Evolutionary conservation across 2,797 vertebrate species (phyloP).

Genomic region (Pantherophis alleghaniensis): DNA sequence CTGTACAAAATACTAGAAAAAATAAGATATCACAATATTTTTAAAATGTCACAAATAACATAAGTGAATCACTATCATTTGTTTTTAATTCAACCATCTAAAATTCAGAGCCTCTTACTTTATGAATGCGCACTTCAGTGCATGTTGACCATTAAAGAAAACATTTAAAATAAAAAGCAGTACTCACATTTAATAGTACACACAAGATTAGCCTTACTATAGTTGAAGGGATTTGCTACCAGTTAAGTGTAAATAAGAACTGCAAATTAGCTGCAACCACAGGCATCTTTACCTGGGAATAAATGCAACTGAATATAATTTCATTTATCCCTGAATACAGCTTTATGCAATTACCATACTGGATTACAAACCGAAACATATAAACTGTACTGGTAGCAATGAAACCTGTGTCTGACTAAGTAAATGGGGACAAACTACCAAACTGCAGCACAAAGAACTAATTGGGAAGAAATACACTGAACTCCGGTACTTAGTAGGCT

Average conservation of each 20-base stretch:
- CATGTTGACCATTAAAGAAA: not conserved
- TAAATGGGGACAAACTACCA: not conserved
- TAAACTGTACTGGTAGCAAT: not conserved
- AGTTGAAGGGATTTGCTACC: not conserved
- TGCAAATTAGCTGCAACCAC: not conserved
- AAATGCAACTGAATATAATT: not conserved
- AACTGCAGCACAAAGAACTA: not conserved
- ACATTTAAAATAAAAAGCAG: not conserved
- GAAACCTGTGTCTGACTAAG: not conserved
- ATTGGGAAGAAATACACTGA: not conserved
- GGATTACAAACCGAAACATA: not conserved
- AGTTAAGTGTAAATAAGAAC: not conserved
- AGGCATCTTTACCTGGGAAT: not conserved
- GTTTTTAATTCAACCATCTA: constrained; percentile 29
- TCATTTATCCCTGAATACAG: not conserved
- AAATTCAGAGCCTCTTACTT: constrained; percentile 28
- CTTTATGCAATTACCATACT: not conserved
- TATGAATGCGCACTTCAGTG: not conserved
- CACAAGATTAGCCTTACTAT: not conserved
- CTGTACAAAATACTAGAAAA: constrained; percentile 11
- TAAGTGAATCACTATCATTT: not conserved
- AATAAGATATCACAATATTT: not conserved
- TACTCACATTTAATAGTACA: not conserved
- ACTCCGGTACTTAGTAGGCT: not conserved
- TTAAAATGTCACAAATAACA: not conserved